Evolutionary conservation across 2,113 vertebrate species (phyloP).

Genomic region (Apodemus sylvaticus): DNA sequence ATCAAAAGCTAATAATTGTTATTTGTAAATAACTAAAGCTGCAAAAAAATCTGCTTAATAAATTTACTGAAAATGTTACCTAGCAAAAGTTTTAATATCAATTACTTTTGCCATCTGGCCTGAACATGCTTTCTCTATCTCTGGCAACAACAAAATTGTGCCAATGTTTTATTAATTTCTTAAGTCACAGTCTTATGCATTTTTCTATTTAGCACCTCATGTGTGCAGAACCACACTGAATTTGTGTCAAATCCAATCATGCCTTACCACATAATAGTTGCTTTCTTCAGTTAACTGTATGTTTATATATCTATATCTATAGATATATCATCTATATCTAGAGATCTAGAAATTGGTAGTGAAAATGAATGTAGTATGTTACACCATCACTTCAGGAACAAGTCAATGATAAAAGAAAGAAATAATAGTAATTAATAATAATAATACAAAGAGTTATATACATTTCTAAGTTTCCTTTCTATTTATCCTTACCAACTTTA

Average conservation of each 20-base stretch:
- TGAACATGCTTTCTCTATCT: not conserved
- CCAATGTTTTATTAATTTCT: not conserved
- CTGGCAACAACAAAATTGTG: not conserved
- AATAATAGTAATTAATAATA: not conserved
- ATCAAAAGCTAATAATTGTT: not conserved
- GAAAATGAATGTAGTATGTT: not conserved
- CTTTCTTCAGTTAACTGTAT: not conserved
- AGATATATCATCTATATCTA: not conserved
- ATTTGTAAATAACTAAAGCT: not conserved
- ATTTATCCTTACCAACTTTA: not conserved
- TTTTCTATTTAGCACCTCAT: not conserved
- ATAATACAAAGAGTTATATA: not conserved
- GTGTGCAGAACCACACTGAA: fast-evolving
- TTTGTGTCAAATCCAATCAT: not conserved
- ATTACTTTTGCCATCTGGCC: not conserved
- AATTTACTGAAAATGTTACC: not conserved
- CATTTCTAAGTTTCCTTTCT: not conserved
- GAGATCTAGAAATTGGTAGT: not conserved
- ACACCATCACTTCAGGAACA: not conserved
- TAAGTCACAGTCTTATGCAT: not conserved
- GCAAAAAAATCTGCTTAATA: not conserved
- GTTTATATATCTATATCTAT: not conserved
- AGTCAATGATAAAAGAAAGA: not conserved
- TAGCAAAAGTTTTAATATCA: not conserved
- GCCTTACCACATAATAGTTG: not conserved